phyloP scores from a whole-genome alignment of 2,888 invertebrate genomes.

The Andricus quercusramuli region DNA sequence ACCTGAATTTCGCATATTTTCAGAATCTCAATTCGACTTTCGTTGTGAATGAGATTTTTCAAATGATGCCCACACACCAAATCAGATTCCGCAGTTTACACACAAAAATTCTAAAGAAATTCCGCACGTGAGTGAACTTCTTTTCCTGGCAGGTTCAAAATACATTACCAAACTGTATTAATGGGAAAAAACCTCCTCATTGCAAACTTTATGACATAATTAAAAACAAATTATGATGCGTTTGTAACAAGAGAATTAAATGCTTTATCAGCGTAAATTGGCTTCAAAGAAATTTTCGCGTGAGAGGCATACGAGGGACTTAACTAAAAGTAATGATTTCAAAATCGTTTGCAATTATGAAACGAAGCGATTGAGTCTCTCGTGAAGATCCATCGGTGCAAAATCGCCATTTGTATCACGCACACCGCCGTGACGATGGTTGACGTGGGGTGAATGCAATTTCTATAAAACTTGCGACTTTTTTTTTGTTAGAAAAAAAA shows the following conservation, averaged over 20 bases:
- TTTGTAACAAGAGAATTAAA: background rate
- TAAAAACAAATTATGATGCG: background rate
- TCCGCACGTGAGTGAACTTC: no score
- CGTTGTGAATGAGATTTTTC: no score
- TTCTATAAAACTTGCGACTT: background rate
- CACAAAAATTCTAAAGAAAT: no score
- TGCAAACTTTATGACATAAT: background rate
- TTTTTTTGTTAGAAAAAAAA: background rate
- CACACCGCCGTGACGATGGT: conserved; percentile 12
- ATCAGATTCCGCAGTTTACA: no score
- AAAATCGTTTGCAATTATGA: conserved; percentile 13
- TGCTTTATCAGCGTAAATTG: background rate
- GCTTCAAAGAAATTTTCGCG: background rate
- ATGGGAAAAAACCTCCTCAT: background rate
- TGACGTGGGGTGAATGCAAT: conserved; percentile 40
- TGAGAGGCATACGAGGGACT: background rate
- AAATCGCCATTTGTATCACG: conserved; percentile 41
- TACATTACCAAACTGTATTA: background rate
- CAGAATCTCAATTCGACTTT: no score
- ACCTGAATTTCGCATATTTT: no score
- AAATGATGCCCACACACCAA: no score
- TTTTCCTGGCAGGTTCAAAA: background rate
- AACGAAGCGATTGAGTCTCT: background rate
- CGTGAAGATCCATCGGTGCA: conserved; percentile 24
- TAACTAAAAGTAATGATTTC: conserved; percentile 8